A percentile compares a stretch with the other conserved stretches of the same genome.
Conservation (phyloP, 2,888 invertebrate species). For the Heteromyza rotundicornis region DNA sequence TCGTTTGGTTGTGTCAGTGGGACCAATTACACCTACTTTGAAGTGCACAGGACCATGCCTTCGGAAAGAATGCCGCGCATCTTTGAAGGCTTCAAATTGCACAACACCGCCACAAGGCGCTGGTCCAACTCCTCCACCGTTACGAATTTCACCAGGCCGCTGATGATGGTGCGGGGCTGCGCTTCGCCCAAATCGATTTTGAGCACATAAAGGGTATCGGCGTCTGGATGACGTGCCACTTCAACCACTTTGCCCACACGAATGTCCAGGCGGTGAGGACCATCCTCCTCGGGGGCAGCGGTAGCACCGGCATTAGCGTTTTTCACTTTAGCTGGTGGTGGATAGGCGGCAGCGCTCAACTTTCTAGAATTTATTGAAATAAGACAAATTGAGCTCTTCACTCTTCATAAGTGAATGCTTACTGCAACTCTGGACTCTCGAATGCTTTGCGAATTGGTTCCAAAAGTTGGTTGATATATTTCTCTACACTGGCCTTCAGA, state of each 20-base stretch:
- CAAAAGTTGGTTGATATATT: conserved; percentile 83
- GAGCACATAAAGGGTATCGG: conserved; percentile 89
- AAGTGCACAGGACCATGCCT: conserved; percentile 94
- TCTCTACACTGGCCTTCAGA: conserved; percentile 84
- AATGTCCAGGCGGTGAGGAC: conserved; percentile 82
- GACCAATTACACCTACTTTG: conserved; percentile 69
- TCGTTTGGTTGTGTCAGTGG: background rate
- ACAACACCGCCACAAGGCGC: conserved; percentile 88
- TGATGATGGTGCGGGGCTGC: conserved; percentile 75
- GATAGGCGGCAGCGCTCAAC: conserved; percentile 84
- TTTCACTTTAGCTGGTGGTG: conserved; percentile 72
- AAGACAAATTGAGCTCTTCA: background rate
- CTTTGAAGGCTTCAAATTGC: conserved; percentile 96
- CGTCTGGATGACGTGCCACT: conserved; percentile 87
- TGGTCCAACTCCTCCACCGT: conserved; percentile 89
- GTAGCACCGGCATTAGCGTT: conserved; percentile 42
- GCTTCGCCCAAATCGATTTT: conserved; percentile 88
- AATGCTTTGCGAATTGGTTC: conserved; percentile 89
- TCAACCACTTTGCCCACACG: conserved; percentile 86
- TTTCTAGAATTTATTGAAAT: conserved; percentile 57
- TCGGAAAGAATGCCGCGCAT: conserved; percentile 91
- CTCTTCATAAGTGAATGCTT: too few relatives aligned
- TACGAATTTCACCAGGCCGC: conserved; percentile 91
- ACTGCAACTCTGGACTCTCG: conserved; percentile 77
- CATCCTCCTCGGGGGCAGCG: conserved; percentile 64